These are phyloP conservation scores for Drosophila siamana DNA, from an alignment of 2,888 invertebrate genomes.

Conservation along the genomic window DNA sequence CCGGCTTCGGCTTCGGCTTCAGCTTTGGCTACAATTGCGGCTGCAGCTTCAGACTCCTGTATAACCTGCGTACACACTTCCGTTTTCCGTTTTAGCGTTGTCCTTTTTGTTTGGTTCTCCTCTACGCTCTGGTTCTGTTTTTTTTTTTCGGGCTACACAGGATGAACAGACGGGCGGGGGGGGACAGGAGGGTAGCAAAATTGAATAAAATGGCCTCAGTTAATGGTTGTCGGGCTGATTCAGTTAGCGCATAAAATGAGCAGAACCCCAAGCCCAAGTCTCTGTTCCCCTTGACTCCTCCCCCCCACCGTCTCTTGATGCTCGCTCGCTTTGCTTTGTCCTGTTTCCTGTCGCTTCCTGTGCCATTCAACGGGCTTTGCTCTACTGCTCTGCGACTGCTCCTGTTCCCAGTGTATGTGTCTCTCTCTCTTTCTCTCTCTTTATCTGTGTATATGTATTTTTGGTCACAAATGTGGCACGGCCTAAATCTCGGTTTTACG, in stretches of 20 bases:
- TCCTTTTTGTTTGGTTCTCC: constrained; percentile 45
- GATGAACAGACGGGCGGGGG: no score
- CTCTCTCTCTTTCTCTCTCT: no score
- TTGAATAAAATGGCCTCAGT: constrained; percentile 81
- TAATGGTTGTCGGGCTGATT: constrained; percentile 81
- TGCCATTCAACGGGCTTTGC: constrained; percentile 22
- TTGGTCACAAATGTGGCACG: constrained; percentile 79
- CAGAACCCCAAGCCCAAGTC: constrained; percentile 60
- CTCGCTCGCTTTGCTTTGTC: constrained; percentile 18
- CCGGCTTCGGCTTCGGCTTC: constrained; percentile 8
- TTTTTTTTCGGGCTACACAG: no score
- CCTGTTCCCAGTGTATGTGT: constrained; percentile 19
- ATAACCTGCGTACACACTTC: constrained; percentile 79
- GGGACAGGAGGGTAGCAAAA: constrained; percentile 50
- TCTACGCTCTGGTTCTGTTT: no score
- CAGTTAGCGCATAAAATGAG: constrained; percentile 81
- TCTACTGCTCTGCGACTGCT: background rate
- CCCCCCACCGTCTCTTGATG: constrained; percentile 1
- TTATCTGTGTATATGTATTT: constrained; percentile 50
- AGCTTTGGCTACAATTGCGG: constrained; percentile 9
- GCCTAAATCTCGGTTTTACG: constrained; percentile 81
- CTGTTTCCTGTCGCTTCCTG: constrained; percentile 41
- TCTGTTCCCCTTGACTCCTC: no score
- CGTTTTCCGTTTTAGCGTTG: constrained; percentile 56
- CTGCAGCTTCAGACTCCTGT: constrained; percentile 42